Percentiles rank a stretch among this genome's conserved stretches.
These are phyloP conservation scores for Papilio xuthus DNA, from an alignment of 1,140 invertebrate species.

Conservation along the genomic window DNA sequence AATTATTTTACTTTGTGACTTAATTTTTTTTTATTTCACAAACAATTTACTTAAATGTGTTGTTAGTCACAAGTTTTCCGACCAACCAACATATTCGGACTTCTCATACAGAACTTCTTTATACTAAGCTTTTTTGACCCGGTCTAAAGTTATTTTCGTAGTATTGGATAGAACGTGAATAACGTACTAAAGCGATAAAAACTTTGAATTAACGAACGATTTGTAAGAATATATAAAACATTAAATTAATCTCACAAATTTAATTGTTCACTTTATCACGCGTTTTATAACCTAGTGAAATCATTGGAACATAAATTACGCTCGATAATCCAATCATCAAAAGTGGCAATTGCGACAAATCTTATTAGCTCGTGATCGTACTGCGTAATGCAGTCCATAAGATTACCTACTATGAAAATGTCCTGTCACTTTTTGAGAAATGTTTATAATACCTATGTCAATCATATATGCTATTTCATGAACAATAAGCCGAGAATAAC, in stretches of 20 bases:
- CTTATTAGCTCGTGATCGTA: slow-evolving; percentile 20
- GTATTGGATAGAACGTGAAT: no score
- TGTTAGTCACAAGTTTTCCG: no score
- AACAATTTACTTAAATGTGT: no score
- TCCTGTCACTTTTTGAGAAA: background rate
- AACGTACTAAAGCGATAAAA: background rate
- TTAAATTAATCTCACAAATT: background rate
- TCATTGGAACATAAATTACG: background rate
- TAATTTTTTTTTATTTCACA: no score
- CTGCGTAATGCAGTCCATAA: background rate
- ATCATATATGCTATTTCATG: background rate
- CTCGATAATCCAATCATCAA: slow-evolving; percentile 9
- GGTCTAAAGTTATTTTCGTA: no score
- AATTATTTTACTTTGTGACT: background rate
- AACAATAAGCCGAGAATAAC: background rate
- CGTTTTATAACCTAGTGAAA: slow-evolving; percentile 25
- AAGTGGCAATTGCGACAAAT: slow-evolving; percentile 25
- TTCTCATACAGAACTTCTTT: no score
- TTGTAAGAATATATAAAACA: background rate
- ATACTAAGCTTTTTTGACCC: no score
- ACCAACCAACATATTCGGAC: no score
- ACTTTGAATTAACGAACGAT: background rate
- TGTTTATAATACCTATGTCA: background rate
- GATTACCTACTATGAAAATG: background rate
- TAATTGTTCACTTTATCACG: background rate